Percentiles rank a stretch among this genome's conserved stretches.
These are phyloP conservation scores for Hemithea aestivaria DNA, from an alignment of 2,888 invertebrate species.

Conservation along the genomic window DNA sequence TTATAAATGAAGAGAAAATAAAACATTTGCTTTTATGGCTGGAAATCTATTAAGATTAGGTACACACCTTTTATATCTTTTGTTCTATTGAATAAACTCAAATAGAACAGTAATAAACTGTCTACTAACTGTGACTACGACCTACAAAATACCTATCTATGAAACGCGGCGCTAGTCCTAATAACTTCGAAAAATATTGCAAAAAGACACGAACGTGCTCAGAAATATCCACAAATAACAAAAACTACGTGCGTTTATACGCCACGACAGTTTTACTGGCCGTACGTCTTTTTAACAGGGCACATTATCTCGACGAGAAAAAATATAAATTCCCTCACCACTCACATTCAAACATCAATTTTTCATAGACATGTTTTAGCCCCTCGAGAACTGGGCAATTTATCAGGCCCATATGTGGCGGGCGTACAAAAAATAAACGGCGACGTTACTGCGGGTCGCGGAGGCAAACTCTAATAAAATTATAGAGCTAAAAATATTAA, in stretches of 20 bases:
- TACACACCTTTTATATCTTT: too few species aligned
- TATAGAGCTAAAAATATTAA: constrained; percentile 3
- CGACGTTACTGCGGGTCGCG: constrained; percentile 6
- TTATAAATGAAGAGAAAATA: too few species aligned
- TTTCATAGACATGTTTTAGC: constrained; percentile 51
- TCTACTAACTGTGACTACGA: too few species aligned
- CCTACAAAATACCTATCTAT: neutral
- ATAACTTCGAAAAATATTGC: constrained; percentile 7
- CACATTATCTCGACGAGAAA: constrained; percentile 23
- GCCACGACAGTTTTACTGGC: constrained; percentile 23
- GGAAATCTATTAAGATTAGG: too few species aligned
- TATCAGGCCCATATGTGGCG: constrained; percentile 60
- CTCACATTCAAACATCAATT: constrained; percentile 48
- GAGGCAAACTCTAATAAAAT: constrained; percentile 11
- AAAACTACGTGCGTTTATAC: constrained; percentile 14
- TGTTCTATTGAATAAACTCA: too few species aligned
- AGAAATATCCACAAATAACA: constrained; percentile 12
- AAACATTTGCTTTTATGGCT: too few species aligned
- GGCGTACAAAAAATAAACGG: constrained; percentile 38
- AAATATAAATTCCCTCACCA: constrained; percentile 31
- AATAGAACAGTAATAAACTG: too few species aligned
- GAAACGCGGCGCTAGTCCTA: constrained; percentile 2
- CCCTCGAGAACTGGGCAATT: constrained; percentile 50
- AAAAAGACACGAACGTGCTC: constrained; percentile 6
- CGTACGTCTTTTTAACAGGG: constrained; percentile 24